Percentiles rank a stretch among this genome's conserved stretches.
phyloP scores from a whole-genome alignment of 1,140 invertebrate species.

The Telenomus remus region DNA sequence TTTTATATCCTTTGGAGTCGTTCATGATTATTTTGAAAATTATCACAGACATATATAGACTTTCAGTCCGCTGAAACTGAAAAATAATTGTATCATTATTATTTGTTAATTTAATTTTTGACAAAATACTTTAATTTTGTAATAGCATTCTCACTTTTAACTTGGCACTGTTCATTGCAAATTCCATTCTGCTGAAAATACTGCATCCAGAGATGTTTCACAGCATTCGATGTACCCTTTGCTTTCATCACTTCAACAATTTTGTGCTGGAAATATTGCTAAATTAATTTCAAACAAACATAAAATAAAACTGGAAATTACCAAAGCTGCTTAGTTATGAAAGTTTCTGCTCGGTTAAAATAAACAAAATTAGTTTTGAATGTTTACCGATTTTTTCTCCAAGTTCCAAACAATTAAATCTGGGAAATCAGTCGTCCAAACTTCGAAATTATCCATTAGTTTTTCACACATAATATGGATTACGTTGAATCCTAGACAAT shows the following conservation, averaged over 20 bases:
- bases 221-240: slow-evolving; percentile 87
- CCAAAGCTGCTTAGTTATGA: too few species aligned
- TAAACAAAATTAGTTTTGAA: not conserved
- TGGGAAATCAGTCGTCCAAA: slow-evolving; percentile 84
- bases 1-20: too few species aligned
- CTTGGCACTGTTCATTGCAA: slow-evolving; percentile 86
- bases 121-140: too few species aligned
- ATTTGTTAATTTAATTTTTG: too few species aligned
- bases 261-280: slow-evolving; percentile 76
- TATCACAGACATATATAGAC: too few species aligned
- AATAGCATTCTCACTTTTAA: slow-evolving; percentile 78
- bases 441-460: slow-evolving; percentile 76
- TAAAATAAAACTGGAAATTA: too few species aligned
- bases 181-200: slow-evolving; percentile 81
- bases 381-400: slow-evolving; percentile 67
- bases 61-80: too few species aligned
- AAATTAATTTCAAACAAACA: slow-evolving; percentile 42
- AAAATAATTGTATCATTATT: too few species aligned
- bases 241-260: slow-evolving; percentile 94
- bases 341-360: not conserved
- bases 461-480: slow-evolving; percentile 79
- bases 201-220: slow-evolving; percentile 90
- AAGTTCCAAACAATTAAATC: slow-evolving; percentile 89
- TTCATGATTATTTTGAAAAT: too few species aligned
- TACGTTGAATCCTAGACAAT: slow-evolving; percentile 76